These are phyloP conservation scores for Talpa occidentalis DNA, from an alignment of 2,113 vertebrate species.

Conservation along the genomic window DNA sequence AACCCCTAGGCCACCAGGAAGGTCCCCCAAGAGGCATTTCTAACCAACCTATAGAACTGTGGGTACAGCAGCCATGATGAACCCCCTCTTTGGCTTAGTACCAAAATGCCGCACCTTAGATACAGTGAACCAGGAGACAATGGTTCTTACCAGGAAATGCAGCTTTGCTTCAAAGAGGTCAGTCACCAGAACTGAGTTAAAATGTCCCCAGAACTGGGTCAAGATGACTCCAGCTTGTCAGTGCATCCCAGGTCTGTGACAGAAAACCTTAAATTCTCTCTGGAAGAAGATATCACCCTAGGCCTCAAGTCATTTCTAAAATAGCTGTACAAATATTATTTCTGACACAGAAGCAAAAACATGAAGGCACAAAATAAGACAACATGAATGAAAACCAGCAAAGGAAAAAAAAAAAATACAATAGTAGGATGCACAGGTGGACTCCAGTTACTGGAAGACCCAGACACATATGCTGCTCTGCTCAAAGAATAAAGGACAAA, in stretches of 20 bases:
- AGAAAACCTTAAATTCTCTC: constrained; percentile 2
- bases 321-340: constrained; percentile 28
- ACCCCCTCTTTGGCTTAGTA: neutral
- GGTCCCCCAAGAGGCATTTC: too few species aligned
- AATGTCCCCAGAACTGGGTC: neutral
- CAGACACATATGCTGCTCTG: neutral
- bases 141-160: neutral
- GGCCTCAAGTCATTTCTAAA: constrained; percentile 21
- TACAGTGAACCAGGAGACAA: neutral
- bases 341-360: constrained; percentile 38
- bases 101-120: neutral
- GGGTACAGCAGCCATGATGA: neutral
- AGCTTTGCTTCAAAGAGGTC: neutral
- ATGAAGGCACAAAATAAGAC: neutral
- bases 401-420: neutral
- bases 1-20: too few species aligned
- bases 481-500: neutral
- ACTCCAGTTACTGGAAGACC: neutral
- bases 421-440: too few species aligned
- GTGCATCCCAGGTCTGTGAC: neutral
- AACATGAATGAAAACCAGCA: neutral
- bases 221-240: neutral
- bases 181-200: neutral
- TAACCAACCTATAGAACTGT: neutral
- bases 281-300: neutral